phyloP scores from a whole-genome alignment of 2,888 invertebrate species.

The Limnephilus auricula region DNA sequence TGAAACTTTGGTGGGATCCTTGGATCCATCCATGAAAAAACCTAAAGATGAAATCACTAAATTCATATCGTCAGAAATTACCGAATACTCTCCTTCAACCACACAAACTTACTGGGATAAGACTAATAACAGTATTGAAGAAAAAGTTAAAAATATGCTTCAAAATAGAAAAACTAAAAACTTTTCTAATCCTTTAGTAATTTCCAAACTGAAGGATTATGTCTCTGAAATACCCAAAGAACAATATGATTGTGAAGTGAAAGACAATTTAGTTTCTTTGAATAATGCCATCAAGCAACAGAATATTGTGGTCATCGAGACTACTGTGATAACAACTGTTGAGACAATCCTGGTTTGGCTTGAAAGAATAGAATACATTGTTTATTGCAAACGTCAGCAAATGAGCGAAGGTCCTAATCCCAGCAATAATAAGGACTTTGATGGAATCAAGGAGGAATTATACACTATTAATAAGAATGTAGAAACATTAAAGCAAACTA shows the following conservation, averaged over 20 bases:
- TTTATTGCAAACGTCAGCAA: constrained; percentile 80
- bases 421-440: constrained; percentile 79
- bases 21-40: constrained; percentile 35
- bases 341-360: constrained; percentile 91
- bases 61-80: constrained; percentile 69
- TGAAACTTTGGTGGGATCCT: constrained; percentile 37
- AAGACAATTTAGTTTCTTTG: constrained; percentile 79
- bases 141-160: constrained; percentile 78
- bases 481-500: constrained; percentile 79
- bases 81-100: constrained; percentile 69
- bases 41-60: constrained; percentile 67
- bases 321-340: constrained; percentile 84
- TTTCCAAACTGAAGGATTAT: constrained; percentile 79
- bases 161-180: constrained; percentile 77
- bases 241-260: constrained; percentile 78
- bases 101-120: constrained; percentile 75
- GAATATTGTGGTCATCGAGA: constrained; percentile 81
- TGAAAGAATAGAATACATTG: constrained; percentile 89
- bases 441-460: constrained; percentile 82
- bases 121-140: constrained; percentile 76
- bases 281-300: constrained; percentile 79
- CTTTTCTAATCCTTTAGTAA: constrained; percentile 80
- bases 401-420: constrained; percentile 79
- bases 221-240: constrained; percentile 77
- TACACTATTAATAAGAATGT: constrained; percentile 83